Conservation (phyloP, 2,113 vertebrate species). For the Lepisosteus oculatus region DNA sequence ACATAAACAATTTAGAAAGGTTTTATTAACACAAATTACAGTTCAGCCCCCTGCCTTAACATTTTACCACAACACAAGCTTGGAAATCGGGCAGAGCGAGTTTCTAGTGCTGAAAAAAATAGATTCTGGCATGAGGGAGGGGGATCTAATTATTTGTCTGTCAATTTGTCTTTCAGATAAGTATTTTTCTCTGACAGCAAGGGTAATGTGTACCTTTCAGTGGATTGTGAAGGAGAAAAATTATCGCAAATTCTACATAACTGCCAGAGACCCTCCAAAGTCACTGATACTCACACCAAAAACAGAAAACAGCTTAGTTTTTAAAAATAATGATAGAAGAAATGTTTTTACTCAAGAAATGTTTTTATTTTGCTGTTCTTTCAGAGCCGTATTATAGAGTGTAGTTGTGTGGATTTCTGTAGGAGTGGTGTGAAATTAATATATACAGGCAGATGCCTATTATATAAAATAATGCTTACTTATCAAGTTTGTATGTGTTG, state of each 20-base stretch:
- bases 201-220: constrained; percentile 12
- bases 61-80: constrained; percentile 26
- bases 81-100: constrained; percentile 3
- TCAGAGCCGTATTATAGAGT: too few species aligned
- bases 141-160: constrained; percentile 24
- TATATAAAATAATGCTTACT: too few species aligned
- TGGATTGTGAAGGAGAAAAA: constrained; percentile 11
- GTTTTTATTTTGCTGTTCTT: too few species aligned
- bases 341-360: too few species aligned
- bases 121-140: constrained; percentile 24
- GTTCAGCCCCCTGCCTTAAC: constrained; percentile 36
- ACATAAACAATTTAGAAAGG: constrained; percentile 62
- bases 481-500: too few species aligned
- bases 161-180: constrained; percentile 29
- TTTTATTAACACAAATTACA: constrained; percentile 63
- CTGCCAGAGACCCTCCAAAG: not conserved
- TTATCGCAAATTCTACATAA: not conserved
- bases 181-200: constrained; percentile 14
- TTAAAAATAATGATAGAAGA: too few species aligned
- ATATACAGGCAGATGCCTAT: too few species aligned
- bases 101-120: constrained; percentile 31
- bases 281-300: not conserved
- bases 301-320: not conserved
- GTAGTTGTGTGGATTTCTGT: too few species aligned
- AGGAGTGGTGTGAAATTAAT: too few species aligned